Evolutionary conservation across 2,113 vertebrate genomes (phyloP), one percentile per base, ranked within the genome.

Genomic region (Corythornis madagascariensis): DNA sequence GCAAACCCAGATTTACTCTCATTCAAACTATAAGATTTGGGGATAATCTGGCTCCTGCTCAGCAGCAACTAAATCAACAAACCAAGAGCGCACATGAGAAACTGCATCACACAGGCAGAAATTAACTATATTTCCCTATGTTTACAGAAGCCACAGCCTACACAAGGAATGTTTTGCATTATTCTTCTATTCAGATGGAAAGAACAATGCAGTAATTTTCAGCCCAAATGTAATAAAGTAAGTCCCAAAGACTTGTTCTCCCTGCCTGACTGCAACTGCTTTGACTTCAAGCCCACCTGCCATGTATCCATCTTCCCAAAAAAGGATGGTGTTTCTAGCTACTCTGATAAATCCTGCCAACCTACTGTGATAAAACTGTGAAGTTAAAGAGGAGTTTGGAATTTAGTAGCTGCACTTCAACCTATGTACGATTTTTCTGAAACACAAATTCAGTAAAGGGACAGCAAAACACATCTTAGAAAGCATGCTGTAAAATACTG

Each of bases 101-200:
- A 56, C 59, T 4, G 13, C 5, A 4, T 52, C 50, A 45, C 40
- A 45, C 11, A 15, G 56, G 31, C 13, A 45, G 59, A 79, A 59
- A 33, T 0, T 55, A 45, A 16, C 47, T 24, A n/a, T 4, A 25
- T 79, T 77, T 80, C 26, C 38, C n/a, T 42, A 4, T 4, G 24
- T 74, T 95, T 35, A 72, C 55, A 74, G 69, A 96, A 93, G 81
- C 28, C 73, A 52, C 38, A 91, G 69, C 53, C 24, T 79, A 67
- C 33, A 81, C 11, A 74, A n/a, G 52, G 7, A 69, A 52, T 59
- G 33, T 48, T 86, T 53, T 43, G 63, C 55, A 91, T 25, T 87
- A 83, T 88, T 96, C n/a, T 97, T 89, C 60, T 93, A 90, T 91
- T 93, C 92, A 88, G 56, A 88, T 20, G 52, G 26, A 69, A 96